These are phyloP conservation scores for Melanchra persicariae DNA, from an alignment of 2,888 invertebrate genomes.

Conservation along the genomic window DNA sequence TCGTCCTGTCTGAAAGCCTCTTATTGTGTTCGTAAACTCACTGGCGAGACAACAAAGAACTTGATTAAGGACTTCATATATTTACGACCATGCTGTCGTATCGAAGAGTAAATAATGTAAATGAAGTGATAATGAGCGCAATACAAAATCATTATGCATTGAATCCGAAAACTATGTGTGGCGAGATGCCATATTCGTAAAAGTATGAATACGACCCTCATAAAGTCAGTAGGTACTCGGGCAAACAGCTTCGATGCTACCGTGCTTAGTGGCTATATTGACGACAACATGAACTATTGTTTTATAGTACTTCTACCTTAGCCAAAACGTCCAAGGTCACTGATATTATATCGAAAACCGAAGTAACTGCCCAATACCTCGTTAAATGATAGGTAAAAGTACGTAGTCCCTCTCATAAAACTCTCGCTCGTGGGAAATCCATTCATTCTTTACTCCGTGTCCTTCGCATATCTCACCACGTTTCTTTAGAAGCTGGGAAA, in stretches of 20 bases:
- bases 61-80: conserved; percentile 59
- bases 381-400: too few species aligned
- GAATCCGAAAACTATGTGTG: neutral
- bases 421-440: neutral
- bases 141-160: conserved; percentile 10
- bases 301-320: too few species aligned
- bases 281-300: neutral
- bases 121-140: conserved; percentile 19
- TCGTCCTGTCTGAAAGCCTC: conserved; percentile 59
- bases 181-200: neutral
- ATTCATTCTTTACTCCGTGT: conserved; percentile 24
- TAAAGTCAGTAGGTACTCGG: neutral
- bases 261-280: neutral
- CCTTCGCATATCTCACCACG: conserved; percentile 7
- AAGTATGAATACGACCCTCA: neutral
- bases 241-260: neutral
- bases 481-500: conserved; percentile 31
- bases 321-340: too few species aligned
- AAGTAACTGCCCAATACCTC: too few species aligned
- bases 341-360: too few species aligned
- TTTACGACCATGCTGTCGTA: conserved; percentile 47
- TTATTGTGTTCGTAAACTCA: conserved; percentile 59
- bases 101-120: conserved; percentile 18
- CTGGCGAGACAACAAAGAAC: conserved; percentile 74
- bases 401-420: conserved; percentile 8